Base-by-base conservation (phyloP, 2,113 vertebrate species). In the Sprattus sprattus region DNA sequence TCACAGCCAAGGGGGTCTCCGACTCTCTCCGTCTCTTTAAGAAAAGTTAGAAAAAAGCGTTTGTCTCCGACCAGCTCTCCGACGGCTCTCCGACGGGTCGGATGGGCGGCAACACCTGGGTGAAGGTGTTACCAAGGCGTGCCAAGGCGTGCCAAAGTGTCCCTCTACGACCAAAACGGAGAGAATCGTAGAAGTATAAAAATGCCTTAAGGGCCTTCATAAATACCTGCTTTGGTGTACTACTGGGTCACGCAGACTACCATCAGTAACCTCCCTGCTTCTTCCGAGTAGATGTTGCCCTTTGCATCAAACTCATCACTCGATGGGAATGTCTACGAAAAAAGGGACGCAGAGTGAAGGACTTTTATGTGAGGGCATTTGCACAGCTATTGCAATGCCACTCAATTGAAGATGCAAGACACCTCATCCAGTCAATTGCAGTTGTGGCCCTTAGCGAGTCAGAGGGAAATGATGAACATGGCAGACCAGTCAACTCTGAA, bases 401-500 rank as follows among this genome's bases (percentile, higher is more conserved):
- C 1, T 64, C 88, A 85, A 18, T 89, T 15, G 83, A 89, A 2
- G 85, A 88, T 11, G 64, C 81, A 44, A 86, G 45, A n/a, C 25
- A 88, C 28, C 57, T 88, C 22, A 88, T 88, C 18, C 44, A 45
- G 2, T 84, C 81, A 6, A 83, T 85, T 85, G 20, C 57, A 45
- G n/a, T 89, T 85, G 75, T 87, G n/a, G 86, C 88, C 22, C 45
- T 89, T 6, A 88, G 88, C 46, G 86, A 89, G 71, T 84, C 87
- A 15, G 85, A 87, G 67, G 85, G 85, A 18, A 85, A 52, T 71
- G 82, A 88, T 85, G 64, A 83, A 7, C 18, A 9, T 32, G 83
- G 85, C 16, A 80, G 25, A 13, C 82, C 86, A 46, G 57, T 88
- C 28, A 75, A 78, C 32, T 89, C 84, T 57, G 86, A 89, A 81